Evolutionary conservation across 2,113 vertebrate genomes (phyloP).

Genomic region (Lucifuga dentata): DNA sequence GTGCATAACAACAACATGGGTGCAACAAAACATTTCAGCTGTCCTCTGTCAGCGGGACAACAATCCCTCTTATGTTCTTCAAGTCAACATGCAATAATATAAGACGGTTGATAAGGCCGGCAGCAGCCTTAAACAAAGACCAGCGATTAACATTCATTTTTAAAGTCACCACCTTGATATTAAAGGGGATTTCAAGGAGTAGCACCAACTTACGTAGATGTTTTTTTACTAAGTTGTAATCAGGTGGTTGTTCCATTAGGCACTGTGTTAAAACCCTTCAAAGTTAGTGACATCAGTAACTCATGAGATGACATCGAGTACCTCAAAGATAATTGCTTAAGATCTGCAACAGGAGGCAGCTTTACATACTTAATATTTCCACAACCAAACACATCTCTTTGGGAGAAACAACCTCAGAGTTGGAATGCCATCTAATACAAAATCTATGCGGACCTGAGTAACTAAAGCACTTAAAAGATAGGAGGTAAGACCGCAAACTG

Average conservation of each 20-base stretch:
- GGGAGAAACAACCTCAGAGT: slow-evolving; percentile 38
- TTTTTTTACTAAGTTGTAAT: slow-evolving; percentile 41
- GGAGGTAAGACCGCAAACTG: slow-evolving; percentile 28
- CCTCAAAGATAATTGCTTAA: slow-evolving; percentile 33
- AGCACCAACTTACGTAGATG: slow-evolving; percentile 73
- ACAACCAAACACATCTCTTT: slow-evolving; percentile 46
- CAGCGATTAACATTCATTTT: slow-evolving; percentile 38
- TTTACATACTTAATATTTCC: slow-evolving; percentile 25
- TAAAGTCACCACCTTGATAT: slow-evolving; percentile 30
- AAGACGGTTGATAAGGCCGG: slow-evolving; percentile 34
- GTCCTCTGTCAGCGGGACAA: slow-evolving; percentile 24
- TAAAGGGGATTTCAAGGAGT: slow-evolving; percentile 46
- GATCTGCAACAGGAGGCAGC: slow-evolving; percentile 29
- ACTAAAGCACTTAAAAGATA: slow-evolving; percentile 77
- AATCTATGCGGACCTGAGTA: slow-evolving; percentile 74
- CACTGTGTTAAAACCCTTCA: slow-evolving; percentile 66
- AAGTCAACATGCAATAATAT: slow-evolving; percentile 42
- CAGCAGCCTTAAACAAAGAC: slow-evolving; percentile 24
- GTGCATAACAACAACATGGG: slow-evolving; percentile 36
- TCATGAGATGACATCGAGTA: slow-evolving; percentile 26
- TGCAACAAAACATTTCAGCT: slow-evolving; percentile 32
- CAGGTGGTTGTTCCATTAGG: slow-evolving; percentile 61
- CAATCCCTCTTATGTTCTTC: slow-evolving; percentile 7
- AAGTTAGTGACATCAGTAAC: slow-evolving; percentile 63
- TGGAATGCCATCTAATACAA: slow-evolving; percentile 67